phyloP scores from a whole-genome alignment of 1,140 invertebrate genomes.

The Anagrus nilaparvatae region DNA sequence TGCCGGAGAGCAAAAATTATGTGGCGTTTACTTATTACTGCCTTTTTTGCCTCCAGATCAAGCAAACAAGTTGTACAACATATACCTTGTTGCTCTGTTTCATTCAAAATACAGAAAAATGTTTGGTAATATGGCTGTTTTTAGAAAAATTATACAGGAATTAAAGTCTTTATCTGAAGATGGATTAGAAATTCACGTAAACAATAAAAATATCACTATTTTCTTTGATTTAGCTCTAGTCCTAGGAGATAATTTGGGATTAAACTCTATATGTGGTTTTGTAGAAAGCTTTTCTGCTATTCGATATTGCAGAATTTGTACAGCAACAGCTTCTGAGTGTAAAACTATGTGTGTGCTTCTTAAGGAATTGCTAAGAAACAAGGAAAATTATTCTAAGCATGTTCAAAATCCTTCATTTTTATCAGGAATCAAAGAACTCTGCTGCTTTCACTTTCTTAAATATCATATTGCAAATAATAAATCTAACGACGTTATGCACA shows the following conservation, averaged over 20 bases:
- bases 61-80: conserved; percentile 11
- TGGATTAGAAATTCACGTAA: conserved; percentile 9
- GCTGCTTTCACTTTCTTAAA: too few relatives aligned
- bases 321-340: conserved; percentile 1
- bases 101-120: conserved; percentile 13
- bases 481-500: neutral
- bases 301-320: conserved; percentile 15
- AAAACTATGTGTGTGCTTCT: too few relatives aligned
- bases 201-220: neutral
- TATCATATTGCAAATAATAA: too few relatives aligned
- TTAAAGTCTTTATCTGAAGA: conserved; percentile 12
- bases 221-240: conserved; percentile 13
- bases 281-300: conserved; percentile 12
- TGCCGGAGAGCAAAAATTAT: conserved; percentile 11
- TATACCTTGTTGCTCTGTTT: conserved; percentile 13
- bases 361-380: too few relatives aligned
- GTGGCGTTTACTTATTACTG: conserved; percentile 13
- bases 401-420: too few relatives aligned
- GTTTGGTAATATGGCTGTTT: conserved; percentile 14
- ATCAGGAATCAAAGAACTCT: too few relatives aligned
- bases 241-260: conserved; percentile 13
- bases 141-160: conserved; percentile 8
- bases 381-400: too few relatives aligned
- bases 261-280: conserved; percentile 16
- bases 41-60: conserved; percentile 14